These are phyloP conservation scores for Carterocephalus palaemon DNA, from an alignment of 2,888 invertebrate species.

Conservation along the genomic window DNA sequence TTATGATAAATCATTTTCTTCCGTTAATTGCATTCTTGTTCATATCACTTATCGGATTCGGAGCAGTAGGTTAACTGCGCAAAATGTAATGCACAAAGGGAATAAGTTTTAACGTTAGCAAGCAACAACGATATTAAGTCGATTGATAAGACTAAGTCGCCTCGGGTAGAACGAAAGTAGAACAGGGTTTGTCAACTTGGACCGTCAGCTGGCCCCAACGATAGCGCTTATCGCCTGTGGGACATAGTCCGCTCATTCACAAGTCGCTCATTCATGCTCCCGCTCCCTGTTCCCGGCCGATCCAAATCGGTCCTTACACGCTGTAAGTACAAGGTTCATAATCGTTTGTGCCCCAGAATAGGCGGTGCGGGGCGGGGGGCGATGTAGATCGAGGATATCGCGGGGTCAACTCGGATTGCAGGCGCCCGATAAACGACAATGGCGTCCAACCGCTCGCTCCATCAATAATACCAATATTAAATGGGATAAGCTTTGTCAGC, in stretches of 20 bases:
- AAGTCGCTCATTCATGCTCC: constrained; percentile 74
- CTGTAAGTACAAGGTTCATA: constrained; percentile 46
- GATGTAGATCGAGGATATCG: constrained; percentile 75
- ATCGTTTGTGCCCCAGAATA: constrained; percentile 36
- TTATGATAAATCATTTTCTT: too few relatives aligned
- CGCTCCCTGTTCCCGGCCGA: constrained; percentile 41
- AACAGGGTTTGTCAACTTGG: constrained; percentile 77
- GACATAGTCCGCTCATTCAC: constrained; percentile 79
- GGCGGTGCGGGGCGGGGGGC: constrained; percentile 52
- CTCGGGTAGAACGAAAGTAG: constrained; percentile 64
- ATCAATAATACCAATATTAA: constrained; percentile 39
- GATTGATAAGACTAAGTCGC: constrained; percentile 65
- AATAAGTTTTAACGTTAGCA: constrained; percentile 33
- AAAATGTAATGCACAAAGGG: constrained; percentile 24
- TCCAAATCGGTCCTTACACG: constrained; percentile 51
- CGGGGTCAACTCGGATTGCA: constrained; percentile 78
- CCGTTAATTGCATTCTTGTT: too few relatives aligned
- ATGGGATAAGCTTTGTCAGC: constrained; percentile 26
- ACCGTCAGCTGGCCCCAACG: constrained; percentile 74
- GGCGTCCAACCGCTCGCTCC: constrained; percentile 52
- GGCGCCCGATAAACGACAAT: constrained; percentile 70
- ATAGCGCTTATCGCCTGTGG: constrained; percentile 74
- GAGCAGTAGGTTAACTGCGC: not conserved
- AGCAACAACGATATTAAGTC: constrained; percentile 43
- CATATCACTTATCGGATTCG: too few relatives aligned